Evolutionary conservation across 1,140 invertebrate species (phyloP), one percentile per base, ranked within the genome.

Genomic region (Megalonaias nervosa): DNA sequence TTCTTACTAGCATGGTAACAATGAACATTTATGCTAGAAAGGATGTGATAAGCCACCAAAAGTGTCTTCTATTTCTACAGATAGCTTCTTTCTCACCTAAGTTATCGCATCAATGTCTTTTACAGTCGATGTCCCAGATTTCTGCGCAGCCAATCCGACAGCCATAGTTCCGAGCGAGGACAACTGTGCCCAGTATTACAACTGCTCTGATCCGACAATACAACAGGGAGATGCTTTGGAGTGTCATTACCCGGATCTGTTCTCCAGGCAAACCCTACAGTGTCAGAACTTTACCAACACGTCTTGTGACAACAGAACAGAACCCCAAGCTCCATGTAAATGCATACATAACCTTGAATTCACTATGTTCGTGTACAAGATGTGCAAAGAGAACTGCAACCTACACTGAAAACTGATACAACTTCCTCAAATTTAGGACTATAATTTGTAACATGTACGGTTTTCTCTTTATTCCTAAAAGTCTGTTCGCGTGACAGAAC

Each of bases 151-250:
- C 12, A 80, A 80, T 17, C 73, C 73, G 19, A 70, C 2, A 9
- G 58, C 73, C 19, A 74, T 82, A 23, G 80, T 76, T 60, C 26
- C 79, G 38, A 76, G 84, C 68, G 66, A 70, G 11, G 74, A 74
- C 15, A 84, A 87, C 77, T 87, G 85, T 81, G 85, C 81, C 55
- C 84, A 84, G 75, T 87, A 85, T 65, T 87, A 84, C 67, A 81
- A 87, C 79, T 87, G 85, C 74, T 78, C 80, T 23, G 71, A 71
- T 59, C 68, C 55, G 15, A 16, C 16, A 38, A 14, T 57, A 58
- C 60, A 23, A 21, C 23, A 66, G 14, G 66, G 19, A 5, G 17
- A 57, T 12, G 69, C 56, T 1, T 56, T 75, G 12, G 85, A 86
- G 58, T 86, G 85, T 56, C 31, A 65, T 21, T 86, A 85, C 68